phyloP scores from a whole-genome alignment of 2,888 invertebrate species.

The Leptarthrus brevirostris region DNA sequence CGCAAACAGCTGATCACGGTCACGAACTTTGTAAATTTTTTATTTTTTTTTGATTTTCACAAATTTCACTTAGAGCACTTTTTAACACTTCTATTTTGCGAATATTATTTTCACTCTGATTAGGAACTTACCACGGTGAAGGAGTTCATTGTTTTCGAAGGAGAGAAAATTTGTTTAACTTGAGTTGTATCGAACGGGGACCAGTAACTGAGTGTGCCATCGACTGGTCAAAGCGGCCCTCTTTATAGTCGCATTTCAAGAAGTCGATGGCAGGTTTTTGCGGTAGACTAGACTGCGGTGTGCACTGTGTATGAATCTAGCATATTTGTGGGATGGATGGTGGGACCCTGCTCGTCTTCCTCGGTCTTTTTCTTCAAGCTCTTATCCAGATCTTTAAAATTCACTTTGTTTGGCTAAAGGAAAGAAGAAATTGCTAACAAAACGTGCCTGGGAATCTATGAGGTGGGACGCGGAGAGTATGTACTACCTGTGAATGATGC shows the following conservation, averaged over 20 bases:
- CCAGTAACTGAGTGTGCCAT: slow-evolving; percentile 67
- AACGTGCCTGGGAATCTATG: slow-evolving; percentile 7
- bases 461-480: neutral
- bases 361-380: slow-evolving; percentile 18
- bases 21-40: no score
- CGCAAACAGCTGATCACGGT: no score
- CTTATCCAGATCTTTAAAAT: slow-evolving; percentile 25
- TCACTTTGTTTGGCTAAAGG: slow-evolving; percentile 12
- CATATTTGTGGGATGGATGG: no score
- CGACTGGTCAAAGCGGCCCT: slow-evolving; percentile 62
- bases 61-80: slow-evolving; percentile 4
- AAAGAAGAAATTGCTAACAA: slow-evolving; percentile 26
- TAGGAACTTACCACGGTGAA: slow-evolving; percentile 67
- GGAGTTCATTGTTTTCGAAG: slow-evolving; percentile 67
- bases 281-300: neutral
- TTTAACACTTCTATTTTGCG: neutral
- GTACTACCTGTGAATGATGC: slow-evolving; percentile 4
- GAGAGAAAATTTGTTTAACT: slow-evolving; percentile 51
- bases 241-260: slow-evolving; percentile 63
- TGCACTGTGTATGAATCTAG: no score
- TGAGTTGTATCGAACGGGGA: slow-evolving; percentile 67
- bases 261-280: slow-evolving; percentile 31
- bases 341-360: neutral
- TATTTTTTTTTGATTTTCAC: neutral
- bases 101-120: neutral